Evolutionary conservation across 2,113 vertebrate genomes (phyloP).

Genomic region (Cyprinus carpio): DNA sequence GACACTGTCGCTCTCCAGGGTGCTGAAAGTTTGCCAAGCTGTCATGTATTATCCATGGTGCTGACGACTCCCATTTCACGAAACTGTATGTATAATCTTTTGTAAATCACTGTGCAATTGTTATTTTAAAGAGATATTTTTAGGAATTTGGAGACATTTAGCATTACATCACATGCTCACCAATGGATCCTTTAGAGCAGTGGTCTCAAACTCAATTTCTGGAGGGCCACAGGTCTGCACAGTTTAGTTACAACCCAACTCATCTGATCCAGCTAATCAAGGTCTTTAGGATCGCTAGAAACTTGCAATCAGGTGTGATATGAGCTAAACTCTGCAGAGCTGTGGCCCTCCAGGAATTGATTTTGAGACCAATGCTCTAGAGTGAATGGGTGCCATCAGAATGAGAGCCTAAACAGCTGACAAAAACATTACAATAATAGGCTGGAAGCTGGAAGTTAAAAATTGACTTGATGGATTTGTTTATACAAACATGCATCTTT

Average conservation of each 20-base stretch:
- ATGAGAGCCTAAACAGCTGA: background rate
- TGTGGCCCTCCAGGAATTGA: too few species aligned
- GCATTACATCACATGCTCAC: too few species aligned
- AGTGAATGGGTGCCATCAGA: background rate
- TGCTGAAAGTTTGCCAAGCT: slow-evolving; percentile 48
- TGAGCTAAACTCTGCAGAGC: too few species aligned
- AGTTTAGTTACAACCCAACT: too few species aligned
- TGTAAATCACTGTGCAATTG: slow-evolving; percentile 26
- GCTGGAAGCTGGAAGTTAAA: background rate
- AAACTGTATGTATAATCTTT: background rate
- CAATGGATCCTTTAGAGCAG: too few species aligned
- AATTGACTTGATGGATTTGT: background rate
- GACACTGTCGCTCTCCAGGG: slow-evolving; percentile 50
- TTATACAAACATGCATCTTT: background rate
- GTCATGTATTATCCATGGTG: slow-evolving; percentile 37
- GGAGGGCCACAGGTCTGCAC: too few species aligned
- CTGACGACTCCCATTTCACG: slow-evolving; percentile 26
- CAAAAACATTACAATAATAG: background rate
- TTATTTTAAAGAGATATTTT: background rate
- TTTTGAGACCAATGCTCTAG: background rate
- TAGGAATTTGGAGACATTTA: too few species aligned
- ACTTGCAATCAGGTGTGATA: too few species aligned
- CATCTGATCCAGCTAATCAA: too few species aligned
- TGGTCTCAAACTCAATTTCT: too few species aligned
- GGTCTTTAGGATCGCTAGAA: too few species aligned